These are phyloP conservation scores for Trinectes maculatus DNA, from an alignment of 2,113 vertebrate genomes.

Conservation along the genomic window DNA sequence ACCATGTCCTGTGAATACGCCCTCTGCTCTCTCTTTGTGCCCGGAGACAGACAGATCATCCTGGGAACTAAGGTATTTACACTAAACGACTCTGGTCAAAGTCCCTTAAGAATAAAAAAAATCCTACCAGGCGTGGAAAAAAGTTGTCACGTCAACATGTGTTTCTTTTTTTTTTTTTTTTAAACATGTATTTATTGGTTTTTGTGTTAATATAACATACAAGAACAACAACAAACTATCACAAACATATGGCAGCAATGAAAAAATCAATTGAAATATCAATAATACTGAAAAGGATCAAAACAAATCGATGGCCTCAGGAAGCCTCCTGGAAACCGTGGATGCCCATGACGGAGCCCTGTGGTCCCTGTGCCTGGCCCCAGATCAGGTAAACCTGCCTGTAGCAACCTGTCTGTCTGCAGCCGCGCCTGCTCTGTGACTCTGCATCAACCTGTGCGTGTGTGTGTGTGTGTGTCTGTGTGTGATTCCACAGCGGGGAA, in stretches of 20 bases:
- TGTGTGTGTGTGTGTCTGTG: slow-evolving; percentile 10
- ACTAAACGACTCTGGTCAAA: not conserved
- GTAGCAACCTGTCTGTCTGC: slow-evolving; percentile 14
- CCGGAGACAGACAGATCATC: slow-evolving; percentile 93
- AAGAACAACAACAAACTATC: too few relatives aligned
- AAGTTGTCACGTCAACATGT: too few relatives aligned
- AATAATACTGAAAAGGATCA: too few relatives aligned
- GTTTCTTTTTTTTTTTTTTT: too few relatives aligned
- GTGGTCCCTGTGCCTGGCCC: slow-evolving; percentile 92
- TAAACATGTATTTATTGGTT: too few relatives aligned
- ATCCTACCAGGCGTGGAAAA: too few relatives aligned
- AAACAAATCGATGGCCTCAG: slow-evolving; percentile 92
- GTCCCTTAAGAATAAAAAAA: too few relatives aligned
- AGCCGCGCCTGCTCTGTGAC: not conserved
- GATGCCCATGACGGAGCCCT: slow-evolving; percentile 87
- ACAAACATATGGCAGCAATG: too few relatives aligned
- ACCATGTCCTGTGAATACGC: slow-evolving; percentile 95
- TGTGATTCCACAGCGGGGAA: slow-evolving; percentile 83
- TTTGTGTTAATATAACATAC: too few relatives aligned
- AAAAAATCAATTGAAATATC: too few relatives aligned
- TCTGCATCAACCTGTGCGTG: not conserved
- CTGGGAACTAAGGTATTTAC: slow-evolving; percentile 91
- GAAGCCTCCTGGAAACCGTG: slow-evolving; percentile 85
- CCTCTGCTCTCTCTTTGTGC: slow-evolving; percentile 93
- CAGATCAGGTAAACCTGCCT: slow-evolving; percentile 91